Percentiles rank a stretch among this genome's conserved stretches.
These are phyloP conservation scores for Drosophila demipolita DNA, from an alignment of 2,888 invertebrate species.

Conservation along the genomic window DNA sequence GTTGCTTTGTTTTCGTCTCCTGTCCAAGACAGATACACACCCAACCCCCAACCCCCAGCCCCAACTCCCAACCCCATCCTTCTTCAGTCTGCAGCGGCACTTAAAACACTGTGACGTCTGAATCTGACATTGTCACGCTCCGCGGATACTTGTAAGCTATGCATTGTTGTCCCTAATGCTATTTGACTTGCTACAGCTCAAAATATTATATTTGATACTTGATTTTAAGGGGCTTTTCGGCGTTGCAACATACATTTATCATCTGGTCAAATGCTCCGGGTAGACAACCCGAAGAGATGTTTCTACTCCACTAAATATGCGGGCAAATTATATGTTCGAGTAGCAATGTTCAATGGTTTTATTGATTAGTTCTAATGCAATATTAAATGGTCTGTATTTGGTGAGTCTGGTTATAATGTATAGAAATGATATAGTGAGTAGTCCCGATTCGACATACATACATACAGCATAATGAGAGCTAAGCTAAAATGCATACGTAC, in stretches of 20 bases:
- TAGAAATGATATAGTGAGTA: neutral
- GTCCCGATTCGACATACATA: neutral
- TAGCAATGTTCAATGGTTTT: neutral
- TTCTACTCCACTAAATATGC: neutral
- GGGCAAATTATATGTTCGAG: neutral
- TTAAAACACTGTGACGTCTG: slow-evolving; percentile 48
- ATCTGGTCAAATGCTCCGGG: slow-evolving; percentile 29
- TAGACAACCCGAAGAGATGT: neutral
- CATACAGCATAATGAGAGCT: neutral
- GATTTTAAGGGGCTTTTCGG: slow-evolving; percentile 51
- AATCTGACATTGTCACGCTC: slow-evolving; percentile 44
- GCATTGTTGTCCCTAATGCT: slow-evolving; percentile 52
- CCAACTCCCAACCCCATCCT: neutral
- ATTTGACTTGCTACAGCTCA: slow-evolving; percentile 14
- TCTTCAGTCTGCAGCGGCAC: slow-evolving; percentile 34
- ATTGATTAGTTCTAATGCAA: neutral
- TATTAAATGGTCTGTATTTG: neutral
- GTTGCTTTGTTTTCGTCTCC: slow-evolving; percentile 40
- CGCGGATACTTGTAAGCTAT: slow-evolving; percentile 18
- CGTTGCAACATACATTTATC: slow-evolving; percentile 20
- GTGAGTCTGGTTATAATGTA: neutral
- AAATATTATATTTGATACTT: slow-evolving; percentile 26
- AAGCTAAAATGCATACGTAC: neutral
- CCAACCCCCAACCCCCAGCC: neutral
- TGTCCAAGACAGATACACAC: slow-evolving; percentile 26